Percentiles rank a stretch among this genome's conserved stretches.
These are phyloP conservation scores for Andrena praecox DNA, from an alignment of 2,888 invertebrate genomes.

Conservation along the genomic window DNA sequence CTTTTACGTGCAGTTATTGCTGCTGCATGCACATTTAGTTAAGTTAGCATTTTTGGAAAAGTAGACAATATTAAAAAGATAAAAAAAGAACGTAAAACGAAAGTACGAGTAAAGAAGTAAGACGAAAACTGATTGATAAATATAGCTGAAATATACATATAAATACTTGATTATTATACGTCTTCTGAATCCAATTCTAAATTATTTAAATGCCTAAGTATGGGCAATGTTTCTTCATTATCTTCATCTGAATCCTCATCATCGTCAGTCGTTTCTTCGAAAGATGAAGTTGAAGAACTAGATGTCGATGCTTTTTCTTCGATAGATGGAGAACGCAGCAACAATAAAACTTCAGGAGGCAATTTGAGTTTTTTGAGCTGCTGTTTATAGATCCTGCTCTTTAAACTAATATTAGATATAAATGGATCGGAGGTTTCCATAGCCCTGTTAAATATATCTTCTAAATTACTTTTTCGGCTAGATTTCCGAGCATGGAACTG, in stretches of 20 bases:
- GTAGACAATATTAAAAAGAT: too few species aligned
- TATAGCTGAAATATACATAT: too few species aligned
- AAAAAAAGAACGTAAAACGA: too few species aligned
- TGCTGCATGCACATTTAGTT: too few species aligned
- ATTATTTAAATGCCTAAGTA: too few species aligned
- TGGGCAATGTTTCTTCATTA: neutral
- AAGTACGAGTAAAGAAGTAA: too few species aligned
- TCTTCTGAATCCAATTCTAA: too few species aligned
- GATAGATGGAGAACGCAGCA: neutral
- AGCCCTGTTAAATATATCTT: conserved; percentile 8
- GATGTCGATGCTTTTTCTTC: neutral
- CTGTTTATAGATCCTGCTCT: neutral
- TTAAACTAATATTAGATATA: neutral
- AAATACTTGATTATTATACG: too few species aligned
- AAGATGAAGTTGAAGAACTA: neutral
- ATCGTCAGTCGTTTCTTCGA: conserved; percentile 4
- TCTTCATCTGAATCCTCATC: neutral
- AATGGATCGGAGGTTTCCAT: conserved; percentile 14
- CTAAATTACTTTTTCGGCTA: neutral
- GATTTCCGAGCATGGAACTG: neutral
- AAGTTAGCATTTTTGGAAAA: too few species aligned
- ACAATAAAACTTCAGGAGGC: neutral
- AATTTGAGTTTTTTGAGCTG: neutral
- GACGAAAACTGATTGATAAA: too few species aligned
- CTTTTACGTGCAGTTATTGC: too few species aligned